phyloP scores from a whole-genome alignment of 2,888 invertebrate species.

The Belgica antarctica region DNA sequence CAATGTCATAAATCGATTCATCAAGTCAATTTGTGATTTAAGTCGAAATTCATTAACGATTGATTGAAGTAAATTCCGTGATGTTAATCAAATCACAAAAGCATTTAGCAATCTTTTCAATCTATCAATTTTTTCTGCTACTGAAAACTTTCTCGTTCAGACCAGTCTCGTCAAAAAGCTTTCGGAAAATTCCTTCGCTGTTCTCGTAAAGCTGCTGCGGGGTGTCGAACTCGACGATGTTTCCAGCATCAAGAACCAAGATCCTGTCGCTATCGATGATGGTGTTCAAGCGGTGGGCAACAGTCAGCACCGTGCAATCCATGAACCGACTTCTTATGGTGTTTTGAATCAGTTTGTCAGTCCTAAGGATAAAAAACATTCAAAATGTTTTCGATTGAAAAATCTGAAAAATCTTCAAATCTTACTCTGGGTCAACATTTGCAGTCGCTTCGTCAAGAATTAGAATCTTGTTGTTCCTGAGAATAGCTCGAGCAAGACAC shows the following conservation, averaged over 20 bases:
- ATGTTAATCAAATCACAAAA: too few relatives aligned
- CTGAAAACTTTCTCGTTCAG: background rate
- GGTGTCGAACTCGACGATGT: constrained; percentile 70
- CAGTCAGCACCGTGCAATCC: constrained; percentile 61
- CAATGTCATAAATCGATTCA: background rate
- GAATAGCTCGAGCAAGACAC: constrained; percentile 56
- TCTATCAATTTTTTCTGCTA: background rate
- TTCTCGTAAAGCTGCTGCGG: constrained; percentile 59
- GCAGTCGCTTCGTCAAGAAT: constrained; percentile 58
- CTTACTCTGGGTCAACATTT: constrained; percentile 55
- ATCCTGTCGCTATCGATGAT: constrained; percentile 66
- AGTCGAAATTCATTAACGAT: background rate
- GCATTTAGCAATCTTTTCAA: too few relatives aligned
- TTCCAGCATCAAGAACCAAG: constrained; percentile 78
- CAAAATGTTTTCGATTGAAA: background rate
- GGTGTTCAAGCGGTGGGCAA: constrained; percentile 67
- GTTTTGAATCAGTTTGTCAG: constrained; percentile 59
- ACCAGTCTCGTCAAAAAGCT: background rate
- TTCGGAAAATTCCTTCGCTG: background rate
- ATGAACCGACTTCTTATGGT: constrained; percentile 59
- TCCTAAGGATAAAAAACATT: constrained; percentile 49
- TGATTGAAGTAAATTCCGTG: too few relatives aligned
- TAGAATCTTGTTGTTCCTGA: constrained; percentile 57
- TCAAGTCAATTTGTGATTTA: background rate
- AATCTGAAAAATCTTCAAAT: constrained; percentile 16